phyloP scores from a whole-genome alignment of 2,888 invertebrate genomes.

The Agrochola litura region DNA sequence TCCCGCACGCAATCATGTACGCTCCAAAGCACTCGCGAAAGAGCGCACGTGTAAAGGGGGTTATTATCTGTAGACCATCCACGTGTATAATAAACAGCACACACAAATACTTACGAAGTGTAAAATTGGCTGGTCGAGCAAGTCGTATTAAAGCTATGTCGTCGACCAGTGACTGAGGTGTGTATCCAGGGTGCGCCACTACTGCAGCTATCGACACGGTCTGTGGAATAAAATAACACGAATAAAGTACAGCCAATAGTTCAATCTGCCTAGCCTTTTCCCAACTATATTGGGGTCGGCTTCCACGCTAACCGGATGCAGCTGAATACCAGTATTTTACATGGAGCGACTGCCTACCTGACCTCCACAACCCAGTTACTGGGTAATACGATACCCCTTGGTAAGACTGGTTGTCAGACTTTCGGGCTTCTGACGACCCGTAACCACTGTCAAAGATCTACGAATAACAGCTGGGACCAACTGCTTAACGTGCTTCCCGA shows the following conservation, averaged over 20 bases:
- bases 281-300: too few relatives aligned
- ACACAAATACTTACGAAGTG: conserved; percentile 72
- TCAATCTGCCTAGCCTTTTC: too few relatives aligned
- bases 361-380: too few relatives aligned
- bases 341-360: too few relatives aligned
- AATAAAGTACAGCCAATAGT: neutral
- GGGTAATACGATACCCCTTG: too few relatives aligned
- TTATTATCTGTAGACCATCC: neutral
- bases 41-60: neutral
- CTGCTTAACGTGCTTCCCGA: too few relatives aligned
- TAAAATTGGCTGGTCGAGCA: conserved; percentile 84
- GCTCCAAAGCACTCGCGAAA: neutral
- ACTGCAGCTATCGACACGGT: conserved; percentile 84
- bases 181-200: conserved; percentile 89
- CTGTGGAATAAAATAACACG: conserved; percentile 70
- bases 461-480: too few relatives aligned
- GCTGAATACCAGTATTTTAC: too few relatives aligned
- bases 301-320: too few relatives aligned
- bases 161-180: conserved; percentile 78
- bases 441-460: too few relatives aligned
- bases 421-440: too few relatives aligned
- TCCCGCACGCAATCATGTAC: neutral
- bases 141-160: conserved; percentile 92
- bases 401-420: too few relatives aligned
- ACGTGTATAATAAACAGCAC: neutral